Percentiles rank a stretch among this genome's conserved stretches.
These are phyloP conservation scores for Cataglyphis altisquamis DNA, from an alignment of 2,888 invertebrate genomes.

Conservation along the genomic window DNA sequence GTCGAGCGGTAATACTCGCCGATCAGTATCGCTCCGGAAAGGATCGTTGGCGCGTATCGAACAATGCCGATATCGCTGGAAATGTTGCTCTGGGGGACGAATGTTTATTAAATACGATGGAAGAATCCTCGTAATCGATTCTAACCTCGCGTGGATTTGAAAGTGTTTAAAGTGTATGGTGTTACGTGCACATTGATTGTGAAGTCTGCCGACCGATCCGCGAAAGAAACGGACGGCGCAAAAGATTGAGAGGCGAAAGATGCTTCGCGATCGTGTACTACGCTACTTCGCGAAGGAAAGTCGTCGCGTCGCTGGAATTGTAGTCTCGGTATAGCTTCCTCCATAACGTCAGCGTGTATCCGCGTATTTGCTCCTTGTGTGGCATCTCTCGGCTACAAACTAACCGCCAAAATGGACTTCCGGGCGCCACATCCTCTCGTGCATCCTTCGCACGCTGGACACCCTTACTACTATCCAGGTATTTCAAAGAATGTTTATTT, in stretches of 20 bases:
- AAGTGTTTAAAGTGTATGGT: neutral
- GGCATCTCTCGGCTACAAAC: constrained; percentile 35
- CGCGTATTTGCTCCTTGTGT: constrained; percentile 1
- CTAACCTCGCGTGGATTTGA: neutral
- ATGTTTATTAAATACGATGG: constrained; percentile 14
- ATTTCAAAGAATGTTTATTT: constrained; percentile 34
- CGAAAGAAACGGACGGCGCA: neutral
- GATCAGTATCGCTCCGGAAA: constrained; percentile 18
- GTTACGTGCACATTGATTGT: neutral
- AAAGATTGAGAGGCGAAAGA: constrained; percentile 56
- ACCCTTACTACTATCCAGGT: constrained; percentile 83
- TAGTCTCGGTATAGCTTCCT: constrained; percentile 59
- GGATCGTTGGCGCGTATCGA: constrained; percentile 4
- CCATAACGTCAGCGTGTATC: constrained; percentile 36
- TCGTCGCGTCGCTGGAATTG: constrained; percentile 55
- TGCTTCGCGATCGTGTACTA: constrained; percentile 61
- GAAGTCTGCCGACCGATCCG: constrained; percentile 41
- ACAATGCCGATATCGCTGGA: neutral
- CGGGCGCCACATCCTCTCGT: constrained; percentile 84
- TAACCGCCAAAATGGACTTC: constrained; percentile 82
- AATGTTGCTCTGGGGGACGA: constrained; percentile 2
- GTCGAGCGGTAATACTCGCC: constrained; percentile 54
- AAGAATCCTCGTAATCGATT: neutral
- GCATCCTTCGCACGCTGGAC: constrained; percentile 83
- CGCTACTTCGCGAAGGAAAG: constrained; percentile 61